Evolutionary conservation across 2,888 invertebrate species (phyloP), one percentile per base, ranked within the genome.

Genomic region (Amphipyra berbera): DNA sequence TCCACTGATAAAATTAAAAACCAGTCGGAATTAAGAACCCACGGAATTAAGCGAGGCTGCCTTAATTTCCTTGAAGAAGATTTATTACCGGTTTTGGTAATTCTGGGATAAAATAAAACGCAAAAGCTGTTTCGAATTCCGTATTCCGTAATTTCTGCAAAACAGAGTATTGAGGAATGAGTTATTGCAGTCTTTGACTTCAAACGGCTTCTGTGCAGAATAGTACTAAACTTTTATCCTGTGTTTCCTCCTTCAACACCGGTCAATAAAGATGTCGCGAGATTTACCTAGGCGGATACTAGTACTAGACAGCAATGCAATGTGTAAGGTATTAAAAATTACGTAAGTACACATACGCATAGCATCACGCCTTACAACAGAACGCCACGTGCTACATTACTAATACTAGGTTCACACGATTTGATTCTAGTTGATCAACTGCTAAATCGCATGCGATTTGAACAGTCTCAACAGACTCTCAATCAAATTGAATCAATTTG

Each of bases 1-100:
- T 75, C 14, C 12, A 58, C 45, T 15, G 57, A 49, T 65, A 70
- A 64, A 54, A 70, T 76, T 73, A 75, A 75, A 70, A 71, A 58
- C 42, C 66, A 57, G 57, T 57, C 10, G 13, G 40, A 68, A 62
- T 56, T 74, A 53, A 15, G 10, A 41, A 52, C 44, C 40, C 47
- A 52, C 49, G 46, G 46, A 74, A 70, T 74, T 62, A 70, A 54
- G 57, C n/a, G 37, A 68, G 58, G 52, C 61, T 61, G 52, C 35
- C 21, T 62, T 62, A 54, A 58, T 74, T 71, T 48, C 14, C 54
- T 46, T 74, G 57, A 71, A 48, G 47, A 55, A 71, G 75, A 71
- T 71, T 71, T 71, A 71, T 71, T n/a, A 38, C 75, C 15, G 27
- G 30, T 7, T 63, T 57, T 7, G 7, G 41, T 50, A 52, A 40